Conservation (phyloP, 2,113 vertebrate species). For the Cavia aperea region DNA sequence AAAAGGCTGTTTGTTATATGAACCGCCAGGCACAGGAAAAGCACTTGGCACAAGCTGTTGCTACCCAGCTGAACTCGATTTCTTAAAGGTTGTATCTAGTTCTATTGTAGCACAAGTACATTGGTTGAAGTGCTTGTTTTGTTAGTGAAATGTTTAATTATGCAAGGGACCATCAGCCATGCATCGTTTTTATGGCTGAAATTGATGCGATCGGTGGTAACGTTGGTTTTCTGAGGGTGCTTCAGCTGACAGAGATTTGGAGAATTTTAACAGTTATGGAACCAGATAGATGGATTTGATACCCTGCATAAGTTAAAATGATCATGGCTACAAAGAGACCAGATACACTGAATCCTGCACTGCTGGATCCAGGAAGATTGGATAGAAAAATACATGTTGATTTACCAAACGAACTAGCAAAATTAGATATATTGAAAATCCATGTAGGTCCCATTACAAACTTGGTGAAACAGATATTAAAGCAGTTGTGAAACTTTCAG, state of each 20-base stretch:
- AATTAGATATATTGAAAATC: constrained; percentile 97
- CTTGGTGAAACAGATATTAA: constrained; percentile 95
- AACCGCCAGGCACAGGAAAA: constrained; percentile 83
- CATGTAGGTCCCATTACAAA: constrained; percentile 95
- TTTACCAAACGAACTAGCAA: constrained; percentile 96
- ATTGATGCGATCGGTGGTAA: constrained; percentile 97
- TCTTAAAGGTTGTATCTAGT: background rate
- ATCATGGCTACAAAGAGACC: constrained; percentile 99
- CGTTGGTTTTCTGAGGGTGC: constrained; percentile 97
- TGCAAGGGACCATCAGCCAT: constrained; percentile 95
- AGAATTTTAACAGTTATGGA: constrained; percentile 80
- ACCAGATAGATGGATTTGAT: constrained; percentile 99
- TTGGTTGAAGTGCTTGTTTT: constrained; percentile 95
- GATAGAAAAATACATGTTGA: constrained; percentile 99
- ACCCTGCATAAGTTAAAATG: constrained; percentile 99
- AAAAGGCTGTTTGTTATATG: constrained; percentile 95
- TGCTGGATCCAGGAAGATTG: constrained; percentile 83
- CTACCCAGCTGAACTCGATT: background rate
- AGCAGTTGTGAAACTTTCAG: constrained; percentile 97
- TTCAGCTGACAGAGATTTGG: constrained; percentile 90
- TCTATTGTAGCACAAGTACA: constrained; percentile 89
- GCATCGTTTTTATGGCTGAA: constrained; percentile 99
- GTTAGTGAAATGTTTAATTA: constrained; percentile 99
- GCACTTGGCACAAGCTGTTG: background rate
- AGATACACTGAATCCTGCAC: constrained; percentile 91